These are phyloP conservation scores for Hyles euphorbiae DNA, from an alignment of 1,140 invertebrate genomes.

Conservation along the genomic window DNA sequence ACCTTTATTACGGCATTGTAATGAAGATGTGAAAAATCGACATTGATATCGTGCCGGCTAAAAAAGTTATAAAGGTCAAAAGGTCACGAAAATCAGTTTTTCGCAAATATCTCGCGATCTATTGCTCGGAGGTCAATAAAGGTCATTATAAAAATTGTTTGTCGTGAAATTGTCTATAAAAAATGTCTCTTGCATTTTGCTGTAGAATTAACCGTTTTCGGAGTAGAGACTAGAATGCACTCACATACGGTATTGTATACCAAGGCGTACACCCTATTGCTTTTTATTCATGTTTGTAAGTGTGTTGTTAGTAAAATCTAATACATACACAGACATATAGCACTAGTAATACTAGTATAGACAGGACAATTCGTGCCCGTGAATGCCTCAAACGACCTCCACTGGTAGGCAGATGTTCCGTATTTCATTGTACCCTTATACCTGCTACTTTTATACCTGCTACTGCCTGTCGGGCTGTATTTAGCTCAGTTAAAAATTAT, in stretches of 20 bases:
- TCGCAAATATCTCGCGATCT: no score
- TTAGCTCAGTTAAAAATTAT: constrained; percentile 5
- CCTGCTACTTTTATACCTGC: background rate
- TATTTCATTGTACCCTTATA: background rate
- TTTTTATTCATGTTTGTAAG: constrained; percentile 8
- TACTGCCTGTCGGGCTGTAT: constrained; percentile 5
- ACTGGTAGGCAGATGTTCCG: background rate
- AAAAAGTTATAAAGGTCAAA: no score
- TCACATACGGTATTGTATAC: constrained; percentile 11
- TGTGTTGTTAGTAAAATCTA: constrained; percentile 5
- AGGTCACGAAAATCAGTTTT: no score
- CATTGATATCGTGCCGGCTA: no score
- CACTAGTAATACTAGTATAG: background rate
- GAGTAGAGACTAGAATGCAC: constrained; percentile 12
- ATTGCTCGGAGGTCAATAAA: constrained; percentile 10
- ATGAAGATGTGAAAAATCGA: no score
- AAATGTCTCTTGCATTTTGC: no score
- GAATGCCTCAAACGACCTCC: background rate
- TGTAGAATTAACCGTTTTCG: constrained; percentile 3
- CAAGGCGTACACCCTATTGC: constrained; percentile 5
- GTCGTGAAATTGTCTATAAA: no score
- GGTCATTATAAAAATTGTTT: constrained; percentile 8
- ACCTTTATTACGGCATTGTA: no score
- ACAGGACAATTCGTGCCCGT: no score
- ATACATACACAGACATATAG: background rate